phyloP scores from a whole-genome alignment of 2,888 invertebrate genomes.

The Oxyteleia sp. region DNA sequence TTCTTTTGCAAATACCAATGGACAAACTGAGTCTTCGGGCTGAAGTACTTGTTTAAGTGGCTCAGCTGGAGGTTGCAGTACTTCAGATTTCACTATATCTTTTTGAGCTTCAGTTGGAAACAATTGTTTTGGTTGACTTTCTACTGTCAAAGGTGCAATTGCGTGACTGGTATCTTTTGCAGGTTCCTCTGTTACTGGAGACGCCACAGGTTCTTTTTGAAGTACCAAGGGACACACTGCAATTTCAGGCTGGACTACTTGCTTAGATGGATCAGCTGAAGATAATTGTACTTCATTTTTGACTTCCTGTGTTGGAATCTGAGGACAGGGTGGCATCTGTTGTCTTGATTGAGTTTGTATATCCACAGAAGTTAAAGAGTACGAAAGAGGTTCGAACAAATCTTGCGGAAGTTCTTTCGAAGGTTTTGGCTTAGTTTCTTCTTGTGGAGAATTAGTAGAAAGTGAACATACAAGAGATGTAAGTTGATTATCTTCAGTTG shows the following conservation, averaged over 20 bases:
- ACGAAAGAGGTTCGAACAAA: constrained; percentile 57
- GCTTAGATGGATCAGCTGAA: not conserved
- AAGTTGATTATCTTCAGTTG: constrained; percentile 1
- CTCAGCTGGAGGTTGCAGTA: not conserved
- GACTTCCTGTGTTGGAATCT: not conserved
- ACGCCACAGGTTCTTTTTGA: not conserved
- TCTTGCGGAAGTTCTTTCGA: constrained; percentile 21
- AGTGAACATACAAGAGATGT: not conserved
- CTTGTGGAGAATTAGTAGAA: constrained; percentile 4
- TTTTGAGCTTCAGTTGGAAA: not conserved
- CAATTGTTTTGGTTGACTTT: not conserved
- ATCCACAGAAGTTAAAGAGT: constrained; percentile 20
- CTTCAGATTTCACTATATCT: not conserved
- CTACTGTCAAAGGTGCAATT: not conserved
- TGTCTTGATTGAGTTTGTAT: not conserved
- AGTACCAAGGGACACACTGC: not conserved
- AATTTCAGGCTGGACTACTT: not conserved
- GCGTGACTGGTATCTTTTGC: not conserved
- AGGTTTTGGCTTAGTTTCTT: constrained; percentile 21
- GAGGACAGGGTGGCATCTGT: not conserved
- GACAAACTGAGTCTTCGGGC: not conserved
- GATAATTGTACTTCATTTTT: constrained; percentile 5
- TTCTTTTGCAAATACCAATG: no score
- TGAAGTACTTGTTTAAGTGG: not conserved
- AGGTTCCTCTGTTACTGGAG: constrained; percentile 1